These are phyloP conservation scores for Cyprinodon tularosa DNA, from an alignment of 2,113 vertebrate species.

Conservation along the genomic window DNA sequence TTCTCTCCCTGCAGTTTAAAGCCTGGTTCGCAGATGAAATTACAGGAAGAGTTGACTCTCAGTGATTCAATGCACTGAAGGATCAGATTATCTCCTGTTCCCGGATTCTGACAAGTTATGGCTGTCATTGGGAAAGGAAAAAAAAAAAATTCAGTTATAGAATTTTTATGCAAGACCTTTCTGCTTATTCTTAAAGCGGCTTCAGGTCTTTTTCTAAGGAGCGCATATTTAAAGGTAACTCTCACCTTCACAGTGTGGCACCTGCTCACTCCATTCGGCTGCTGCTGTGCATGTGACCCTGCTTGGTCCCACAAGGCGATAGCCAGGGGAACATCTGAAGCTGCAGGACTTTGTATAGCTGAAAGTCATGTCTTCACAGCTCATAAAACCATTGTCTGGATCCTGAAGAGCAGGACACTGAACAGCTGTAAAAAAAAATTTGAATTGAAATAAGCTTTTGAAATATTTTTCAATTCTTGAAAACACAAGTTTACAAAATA, in stretches of 20 bases:
- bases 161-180: neutral
- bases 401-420: slow-evolving; percentile 49
- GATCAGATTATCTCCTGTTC: slow-evolving; percentile 30
- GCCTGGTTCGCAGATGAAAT: slow-evolving; percentile 60
- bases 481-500: neutral
- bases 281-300: slow-evolving; percentile 68
- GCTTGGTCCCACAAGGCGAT: slow-evolving; percentile 66
- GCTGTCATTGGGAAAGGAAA: slow-evolving; percentile 28
- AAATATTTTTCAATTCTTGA: neutral
- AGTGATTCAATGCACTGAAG: slow-evolving; percentile 44
- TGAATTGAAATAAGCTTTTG: neutral
- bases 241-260: slow-evolving; percentile 82
- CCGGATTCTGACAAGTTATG: slow-evolving; percentile 57
- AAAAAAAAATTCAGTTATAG: neutral
- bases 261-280: slow-evolving; percentile 75
- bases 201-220: no score
- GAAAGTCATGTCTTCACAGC: slow-evolving; percentile 72
- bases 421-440: slow-evolving; percentile 55
- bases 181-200: neutral
- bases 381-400: slow-evolving; percentile 59
- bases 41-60: slow-evolving; percentile 45
- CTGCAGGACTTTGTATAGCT: slow-evolving; percentile 79
- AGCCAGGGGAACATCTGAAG: slow-evolving; percentile 79
- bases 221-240: neutral
- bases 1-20: slow-evolving; percentile 55